Conservation (phyloP, 2,113 vertebrate genomes). For the Microcebus jonahi region DNA sequence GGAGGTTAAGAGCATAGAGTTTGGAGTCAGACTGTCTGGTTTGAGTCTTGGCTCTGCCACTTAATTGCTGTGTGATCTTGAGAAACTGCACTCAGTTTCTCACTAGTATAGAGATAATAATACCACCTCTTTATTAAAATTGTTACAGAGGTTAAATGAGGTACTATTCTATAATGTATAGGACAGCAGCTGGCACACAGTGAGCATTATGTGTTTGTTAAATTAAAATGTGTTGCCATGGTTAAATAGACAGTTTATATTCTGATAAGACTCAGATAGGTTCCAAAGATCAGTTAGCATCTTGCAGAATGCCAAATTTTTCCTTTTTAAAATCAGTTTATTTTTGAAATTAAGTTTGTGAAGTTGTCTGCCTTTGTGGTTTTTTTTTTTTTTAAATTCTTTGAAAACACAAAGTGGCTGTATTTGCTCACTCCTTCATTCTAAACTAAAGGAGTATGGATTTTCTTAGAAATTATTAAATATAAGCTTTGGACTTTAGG, state of each 20-base stretch:
- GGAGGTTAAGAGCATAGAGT: neutral
- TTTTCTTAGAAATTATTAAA: neutral
- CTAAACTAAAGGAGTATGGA: neutral
- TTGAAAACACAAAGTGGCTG: neutral
- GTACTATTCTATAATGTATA: neutral
- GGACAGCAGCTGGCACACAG: neutral
- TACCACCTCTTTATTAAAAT: neutral
- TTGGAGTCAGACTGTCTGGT: neutral
- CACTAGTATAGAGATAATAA: neutral
- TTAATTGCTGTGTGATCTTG: neutral
- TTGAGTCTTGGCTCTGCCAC: neutral
- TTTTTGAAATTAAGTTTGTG: conserved; percentile 12
- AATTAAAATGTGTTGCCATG: neutral
- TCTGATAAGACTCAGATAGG: neutral
- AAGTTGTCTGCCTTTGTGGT: neutral
- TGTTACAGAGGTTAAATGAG: neutral
- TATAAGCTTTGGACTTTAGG: neutral
- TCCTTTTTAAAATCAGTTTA: neutral
- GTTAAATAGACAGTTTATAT: neutral
- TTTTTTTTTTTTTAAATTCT: neutral
- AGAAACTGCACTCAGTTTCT: neutral
- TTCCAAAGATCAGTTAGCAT: neutral
- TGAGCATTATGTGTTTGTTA: neutral
- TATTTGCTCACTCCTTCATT: neutral
- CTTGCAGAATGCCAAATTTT: neutral